Conservation (phyloP, 2,797 vertebrate species). For the Xerus rutilus region DNA sequence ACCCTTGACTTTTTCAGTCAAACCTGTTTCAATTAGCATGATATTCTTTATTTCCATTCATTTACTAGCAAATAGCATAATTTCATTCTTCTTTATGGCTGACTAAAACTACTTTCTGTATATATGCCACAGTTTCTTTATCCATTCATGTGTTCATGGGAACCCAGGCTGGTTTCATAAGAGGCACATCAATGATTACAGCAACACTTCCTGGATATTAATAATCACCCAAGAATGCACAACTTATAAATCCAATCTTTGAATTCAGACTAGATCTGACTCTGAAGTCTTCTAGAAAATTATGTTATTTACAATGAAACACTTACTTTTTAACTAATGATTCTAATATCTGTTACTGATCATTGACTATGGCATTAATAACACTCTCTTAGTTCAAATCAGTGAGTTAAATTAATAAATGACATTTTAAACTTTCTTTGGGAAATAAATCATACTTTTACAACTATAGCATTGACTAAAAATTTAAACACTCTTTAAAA, state of each 20-base stretch:
- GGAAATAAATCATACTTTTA: neutral
- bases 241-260: neutral
- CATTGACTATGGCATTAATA: conserved; percentile 55
- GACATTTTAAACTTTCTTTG: neutral
- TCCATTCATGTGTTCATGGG: too few relatives aligned
- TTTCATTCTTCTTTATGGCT: too few relatives aligned
- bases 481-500: neutral
- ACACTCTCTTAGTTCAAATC: conserved; percentile 15
- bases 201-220: neutral
- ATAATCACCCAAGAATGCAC: neutral
- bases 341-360: neutral
- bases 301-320: neutral
- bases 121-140: too few relatives aligned
- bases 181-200: too few relatives aligned
- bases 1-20: too few relatives aligned
- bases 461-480: neutral
- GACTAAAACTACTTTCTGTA: too few relatives aligned
- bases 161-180: too few relatives aligned
- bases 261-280: neutral
- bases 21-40: too few relatives aligned
- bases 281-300: neutral
- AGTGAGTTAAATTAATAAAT: conserved; percentile 16
- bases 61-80: too few relatives aligned
- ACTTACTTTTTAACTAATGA: conserved; percentile 46
- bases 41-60: too few relatives aligned